Evolutionary conservation across 2,797 vertebrate species (phyloP), one percentile per base, ranked within the genome.

Genomic region (Poeciliopsis gracilis): DNA sequence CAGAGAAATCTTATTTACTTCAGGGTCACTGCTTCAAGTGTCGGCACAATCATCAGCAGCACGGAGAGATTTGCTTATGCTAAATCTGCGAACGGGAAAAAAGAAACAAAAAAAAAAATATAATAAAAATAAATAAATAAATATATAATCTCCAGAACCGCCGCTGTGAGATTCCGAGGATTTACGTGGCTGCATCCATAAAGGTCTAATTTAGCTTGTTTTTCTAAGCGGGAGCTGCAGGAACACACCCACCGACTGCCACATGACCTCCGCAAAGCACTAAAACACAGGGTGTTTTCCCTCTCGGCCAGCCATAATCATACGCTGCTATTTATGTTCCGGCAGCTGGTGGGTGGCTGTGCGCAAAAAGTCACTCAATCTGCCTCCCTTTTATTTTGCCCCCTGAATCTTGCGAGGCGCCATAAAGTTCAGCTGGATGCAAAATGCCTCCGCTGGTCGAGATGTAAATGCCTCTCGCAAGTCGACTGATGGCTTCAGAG

Each of bases 201-300:
- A 95, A 91, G 87, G 86, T 92, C 93, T 95, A 94, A 96, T 94
- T 95, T 93, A 89, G 92, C 85, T 83, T 94, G 91, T 94, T 93
- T 94, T 95, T 93, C 89, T 83, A 82, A 93, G 86, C 84, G 9
- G 79, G 89, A 90, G 90, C 91, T 91, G 85, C 90, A 91, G 75
- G 91, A 94, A 91, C 92, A 94, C 93, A 90, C 93, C 94, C 95
- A 92, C 93, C 90, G 91, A 92, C 93, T 92, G 92, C 95, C 94
- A 92, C 95, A 94, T 91, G 93, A 95, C 93, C 94, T 94, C 92
- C 79, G 88, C 92, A 93, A 94, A 93, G 91, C 93, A 92, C 90
- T 95, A 95, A 95, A 96, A 95, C 93, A 95, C 93, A 93, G 95
- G 95, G 96, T 95, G 95, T 95, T 95, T 95, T 94, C 92, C 94